These are phyloP conservation scores for Martes flavigula DNA, from an alignment of 2,797 vertebrate species.

Conservation along the genomic window DNA sequence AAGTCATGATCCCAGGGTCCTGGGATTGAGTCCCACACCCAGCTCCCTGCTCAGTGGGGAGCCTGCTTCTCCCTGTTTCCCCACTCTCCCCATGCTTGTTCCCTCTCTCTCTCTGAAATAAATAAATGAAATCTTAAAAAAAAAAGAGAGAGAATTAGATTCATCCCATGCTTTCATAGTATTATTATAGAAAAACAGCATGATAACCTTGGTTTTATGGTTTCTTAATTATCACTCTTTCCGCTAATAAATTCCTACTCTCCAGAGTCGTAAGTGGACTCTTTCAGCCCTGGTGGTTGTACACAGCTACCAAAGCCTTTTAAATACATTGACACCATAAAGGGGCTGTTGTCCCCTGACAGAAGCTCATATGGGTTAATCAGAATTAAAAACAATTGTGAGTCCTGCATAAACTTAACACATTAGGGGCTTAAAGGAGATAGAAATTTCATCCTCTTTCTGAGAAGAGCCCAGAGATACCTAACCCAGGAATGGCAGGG, in stretches of 20 bases:
- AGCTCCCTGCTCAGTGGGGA: no score
- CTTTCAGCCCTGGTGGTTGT: background rate
- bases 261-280: background rate
- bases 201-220: background rate
- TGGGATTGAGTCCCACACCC: no score
- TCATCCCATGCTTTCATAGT: background rate
- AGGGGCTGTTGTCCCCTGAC: background rate
- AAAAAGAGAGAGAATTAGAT: background rate
- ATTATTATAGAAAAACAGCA: background rate
- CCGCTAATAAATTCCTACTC: constrained; percentile 7
- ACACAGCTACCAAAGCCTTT: background rate
- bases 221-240: constrained; percentile 32
- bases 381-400: background rate
- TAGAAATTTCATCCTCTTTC: background rate
- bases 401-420: background rate
- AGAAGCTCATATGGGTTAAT: background rate
- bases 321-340: background rate
- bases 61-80: no score
- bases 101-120: no score
- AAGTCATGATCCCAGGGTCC: no score
- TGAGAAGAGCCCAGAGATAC: background rate
- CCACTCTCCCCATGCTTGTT: no score
- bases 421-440: background rate
- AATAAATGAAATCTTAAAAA: no score
- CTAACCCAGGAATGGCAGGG: background rate